phyloP scores from a whole-genome alignment of 2,113 vertebrate genomes.

The Peromyscus californicus region DNA sequence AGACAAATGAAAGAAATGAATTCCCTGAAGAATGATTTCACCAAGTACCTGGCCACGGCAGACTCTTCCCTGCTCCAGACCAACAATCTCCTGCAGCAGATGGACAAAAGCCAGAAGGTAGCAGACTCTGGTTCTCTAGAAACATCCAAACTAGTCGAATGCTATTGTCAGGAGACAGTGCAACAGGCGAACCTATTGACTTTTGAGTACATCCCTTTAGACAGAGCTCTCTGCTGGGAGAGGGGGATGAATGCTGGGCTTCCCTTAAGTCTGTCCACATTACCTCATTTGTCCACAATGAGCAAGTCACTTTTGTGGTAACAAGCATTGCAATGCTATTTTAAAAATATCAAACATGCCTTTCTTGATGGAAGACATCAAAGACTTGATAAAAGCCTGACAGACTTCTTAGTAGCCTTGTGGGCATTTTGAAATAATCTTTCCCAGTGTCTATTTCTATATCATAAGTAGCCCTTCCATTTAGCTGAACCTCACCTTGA shows the following conservation, averaged over 20 bases:
- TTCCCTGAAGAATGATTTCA: conserved; percentile 87
- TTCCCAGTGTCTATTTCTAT: not conserved
- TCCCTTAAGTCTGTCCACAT: not conserved
- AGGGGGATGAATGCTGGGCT: not conserved
- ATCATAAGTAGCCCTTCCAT: not conserved
- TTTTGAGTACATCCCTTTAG: not conserved
- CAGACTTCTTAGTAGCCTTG: not conserved
- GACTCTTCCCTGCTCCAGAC: conserved; percentile 89
- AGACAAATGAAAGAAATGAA: conserved; percentile 88
- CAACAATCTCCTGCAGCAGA: conserved; percentile 84
- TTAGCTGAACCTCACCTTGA: not conserved
- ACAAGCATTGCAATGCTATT: not conserved
- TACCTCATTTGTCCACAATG: not conserved
- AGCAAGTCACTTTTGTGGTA: not conserved
- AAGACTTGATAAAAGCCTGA: not conserved
- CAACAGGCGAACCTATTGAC: not conserved
- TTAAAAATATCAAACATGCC: not conserved
- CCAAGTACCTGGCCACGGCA: conserved; percentile 87
- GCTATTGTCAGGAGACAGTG: not conserved
- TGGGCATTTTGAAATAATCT: conserved; percentile 48
- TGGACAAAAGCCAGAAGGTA: conserved; percentile 93
- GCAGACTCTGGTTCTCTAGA: not conserved
- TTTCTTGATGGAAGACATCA: conserved; percentile 20
- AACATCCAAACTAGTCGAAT: not conserved
- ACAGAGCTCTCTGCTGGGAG: not conserved